Conservation (phyloP, 2,888 invertebrate species). For the Sceliomorpha sp. region DNA sequence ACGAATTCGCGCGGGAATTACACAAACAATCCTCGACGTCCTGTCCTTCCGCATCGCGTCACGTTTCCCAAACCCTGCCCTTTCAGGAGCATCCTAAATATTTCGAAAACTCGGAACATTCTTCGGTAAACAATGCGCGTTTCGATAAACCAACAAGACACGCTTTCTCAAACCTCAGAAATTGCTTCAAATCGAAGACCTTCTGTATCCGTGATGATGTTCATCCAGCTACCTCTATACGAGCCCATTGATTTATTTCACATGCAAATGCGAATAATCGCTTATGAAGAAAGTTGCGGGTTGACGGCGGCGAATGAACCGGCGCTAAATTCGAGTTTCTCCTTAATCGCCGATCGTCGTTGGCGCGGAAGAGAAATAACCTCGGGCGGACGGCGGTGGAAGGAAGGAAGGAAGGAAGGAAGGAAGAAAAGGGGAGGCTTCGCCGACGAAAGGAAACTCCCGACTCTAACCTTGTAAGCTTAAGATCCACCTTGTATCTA, state of each 20-base stretch:
- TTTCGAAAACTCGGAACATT: no score
- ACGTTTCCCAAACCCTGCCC: no score
- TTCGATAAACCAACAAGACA: no score
- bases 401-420: slow-evolving; percentile 22
- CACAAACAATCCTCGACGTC: no score
- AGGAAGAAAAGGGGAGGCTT: slow-evolving; percentile 3
- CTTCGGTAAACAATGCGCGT: no score
- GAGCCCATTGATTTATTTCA: slow-evolving; percentile 7
- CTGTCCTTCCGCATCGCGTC: no score
- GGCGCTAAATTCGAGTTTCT: slow-evolving; percentile 44
- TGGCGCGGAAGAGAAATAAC: slow-evolving; percentile 39
- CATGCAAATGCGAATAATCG: slow-evolving; percentile 9
- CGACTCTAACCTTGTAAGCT: slow-evolving; percentile 17
- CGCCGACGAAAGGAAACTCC: not conserved
- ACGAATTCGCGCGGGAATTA: no score
- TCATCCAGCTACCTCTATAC: no score
- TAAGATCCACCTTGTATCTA: slow-evolving; percentile 14
- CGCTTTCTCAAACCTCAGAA: no score
- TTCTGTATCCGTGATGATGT: slow-evolving; percentile 45
- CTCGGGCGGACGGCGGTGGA: slow-evolving; percentile 20
- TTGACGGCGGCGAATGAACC: slow-evolving; percentile 24
- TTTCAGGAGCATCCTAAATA: no score
- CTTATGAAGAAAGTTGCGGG: slow-evolving; percentile 9
- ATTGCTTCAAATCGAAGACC: slow-evolving; percentile 49
- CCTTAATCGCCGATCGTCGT: slow-evolving; percentile 40